Conservation (phyloP, 2,797 vertebrate genomes). For the Thripadectes ignobilis region DNA sequence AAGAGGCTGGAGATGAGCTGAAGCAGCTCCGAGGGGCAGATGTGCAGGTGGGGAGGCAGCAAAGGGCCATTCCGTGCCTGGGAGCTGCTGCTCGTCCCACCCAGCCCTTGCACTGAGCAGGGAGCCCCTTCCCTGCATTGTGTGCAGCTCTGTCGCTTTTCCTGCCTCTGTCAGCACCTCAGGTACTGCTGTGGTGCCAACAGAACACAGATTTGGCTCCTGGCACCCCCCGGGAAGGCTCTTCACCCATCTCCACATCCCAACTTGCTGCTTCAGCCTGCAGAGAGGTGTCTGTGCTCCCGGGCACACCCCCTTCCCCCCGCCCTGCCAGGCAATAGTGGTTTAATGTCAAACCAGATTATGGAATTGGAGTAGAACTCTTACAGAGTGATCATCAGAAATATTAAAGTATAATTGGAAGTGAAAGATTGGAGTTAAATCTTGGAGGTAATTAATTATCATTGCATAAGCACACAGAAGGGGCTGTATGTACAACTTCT, state of each 20-base stretch:
- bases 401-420: neutral
- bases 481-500: neutral
- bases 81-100: neutral
- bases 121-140: rapidly evolving
- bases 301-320: neutral
- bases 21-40: rapidly evolving
- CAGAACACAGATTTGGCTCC: neutral
- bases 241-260: neutral
- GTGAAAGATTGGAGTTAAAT: neutral
- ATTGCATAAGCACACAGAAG: neutral
- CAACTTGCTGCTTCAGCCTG: neutral
- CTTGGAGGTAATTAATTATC: neutral
- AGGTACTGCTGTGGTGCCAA: neutral
- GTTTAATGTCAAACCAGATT: neutral
- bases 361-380: neutral
- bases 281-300: neutral
- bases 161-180: neutral
- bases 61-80: neutral
- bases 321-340: neutral
- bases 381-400: neutral
- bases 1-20: neutral
- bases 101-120: neutral
- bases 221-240: neutral
- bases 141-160: neutral
- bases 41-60: rapidly evolving